Conservation (phyloP, 2,113 vertebrate genomes). For the Parus major region DNA sequence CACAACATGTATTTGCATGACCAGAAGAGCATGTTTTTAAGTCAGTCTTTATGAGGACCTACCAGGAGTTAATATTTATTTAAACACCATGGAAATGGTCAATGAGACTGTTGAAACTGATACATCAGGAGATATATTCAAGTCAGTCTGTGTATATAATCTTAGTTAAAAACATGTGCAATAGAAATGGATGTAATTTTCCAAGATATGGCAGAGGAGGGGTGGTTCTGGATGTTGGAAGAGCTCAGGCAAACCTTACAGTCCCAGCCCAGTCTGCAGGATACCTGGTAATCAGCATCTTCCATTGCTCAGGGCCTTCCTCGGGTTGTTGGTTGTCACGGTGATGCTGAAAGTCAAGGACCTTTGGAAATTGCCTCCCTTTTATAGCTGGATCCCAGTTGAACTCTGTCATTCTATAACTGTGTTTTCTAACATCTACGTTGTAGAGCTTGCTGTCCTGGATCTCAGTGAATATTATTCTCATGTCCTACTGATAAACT, state of each 20-base stretch:
- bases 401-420: neutral
- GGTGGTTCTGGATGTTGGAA: neutral
- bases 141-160: neutral
- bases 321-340: rapidly evolving
- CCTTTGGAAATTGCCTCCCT: neutral
- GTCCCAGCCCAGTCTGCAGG: neutral
- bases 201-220: neutral
- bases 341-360: neutral
- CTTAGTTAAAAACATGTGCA: neutral
- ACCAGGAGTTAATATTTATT: neutral
- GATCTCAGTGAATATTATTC: neutral
- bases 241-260: neutral
- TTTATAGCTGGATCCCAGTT: neutral
- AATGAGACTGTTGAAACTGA: neutral
- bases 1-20: neutral
- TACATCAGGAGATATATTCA: neutral
- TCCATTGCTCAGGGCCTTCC: neutral
- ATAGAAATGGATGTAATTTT: neutral
- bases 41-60: neutral
- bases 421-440: neutral
- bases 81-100: neutral
- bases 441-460: neutral
- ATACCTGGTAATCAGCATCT: neutral
- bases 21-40: neutral
- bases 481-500: neutral